A percentile compares a stretch with the other conserved stretches of the same genome.
phyloP scores from a whole-genome alignment of 2,888 invertebrate genomes.

The Tuta absoluta region DNA sequence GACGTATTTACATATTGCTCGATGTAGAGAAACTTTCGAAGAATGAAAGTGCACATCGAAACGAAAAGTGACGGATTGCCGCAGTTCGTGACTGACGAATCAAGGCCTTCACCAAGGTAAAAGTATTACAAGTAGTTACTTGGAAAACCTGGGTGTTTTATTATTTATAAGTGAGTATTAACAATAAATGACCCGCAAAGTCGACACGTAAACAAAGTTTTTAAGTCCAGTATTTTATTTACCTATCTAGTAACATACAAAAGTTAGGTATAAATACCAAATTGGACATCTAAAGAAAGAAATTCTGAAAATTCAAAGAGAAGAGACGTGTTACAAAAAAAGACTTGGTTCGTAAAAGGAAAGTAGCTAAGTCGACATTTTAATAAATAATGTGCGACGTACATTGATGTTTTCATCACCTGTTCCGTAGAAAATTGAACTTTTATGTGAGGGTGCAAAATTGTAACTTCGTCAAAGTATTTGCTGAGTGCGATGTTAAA shows the following conservation, averaged over 20 bases:
- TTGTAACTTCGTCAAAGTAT: constrained; percentile 8
- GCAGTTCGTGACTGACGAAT: neutral
- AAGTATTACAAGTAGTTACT: neutral
- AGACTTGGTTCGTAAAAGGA: neutral
- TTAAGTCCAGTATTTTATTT: too few species aligned
- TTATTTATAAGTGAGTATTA: neutral
- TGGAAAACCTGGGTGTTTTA: neutral
- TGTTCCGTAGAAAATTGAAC: neutral
- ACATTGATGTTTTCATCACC: neutral
- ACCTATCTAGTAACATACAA: too few species aligned
- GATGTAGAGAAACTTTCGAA: neutral
- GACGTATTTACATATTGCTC: constrained; percentile 3
- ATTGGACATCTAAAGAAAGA: too few species aligned
- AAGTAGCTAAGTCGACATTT: neutral
- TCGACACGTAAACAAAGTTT: too few species aligned
- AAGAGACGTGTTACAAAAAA: too few species aligned
- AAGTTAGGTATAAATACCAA: too few species aligned
- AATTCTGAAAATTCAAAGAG: too few species aligned
- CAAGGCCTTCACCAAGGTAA: constrained; percentile 1
- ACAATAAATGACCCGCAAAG: neutral
- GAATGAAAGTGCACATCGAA: neutral
- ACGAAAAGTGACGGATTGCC: neutral
- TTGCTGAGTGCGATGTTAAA: neutral
- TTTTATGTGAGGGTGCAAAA: neutral
- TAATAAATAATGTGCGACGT: neutral